Evolutionary conservation across 92 coral and sea anemone genomes (phyloP), one percentile per base, ranked within the genome.

Genomic region (Hydrozoanthus gracilis): DNA sequence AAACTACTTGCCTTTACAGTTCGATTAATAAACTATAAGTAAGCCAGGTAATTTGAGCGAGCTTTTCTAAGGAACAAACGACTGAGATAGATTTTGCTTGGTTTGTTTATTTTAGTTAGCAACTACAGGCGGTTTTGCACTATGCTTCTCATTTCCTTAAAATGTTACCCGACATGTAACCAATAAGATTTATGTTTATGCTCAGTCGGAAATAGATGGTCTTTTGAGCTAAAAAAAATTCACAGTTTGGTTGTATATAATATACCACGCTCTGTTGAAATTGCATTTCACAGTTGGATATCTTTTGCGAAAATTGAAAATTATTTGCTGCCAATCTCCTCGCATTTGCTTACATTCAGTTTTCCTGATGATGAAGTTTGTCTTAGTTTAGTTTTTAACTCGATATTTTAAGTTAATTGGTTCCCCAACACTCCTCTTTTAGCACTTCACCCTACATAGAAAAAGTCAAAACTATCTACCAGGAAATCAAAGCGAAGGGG

Each of bases 21-120:
- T 15, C 12, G 44, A 20, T 67, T 27, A 74, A 48, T 2, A 45
- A 17, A 20, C 3, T 50, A 17, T 45, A n/a, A 74, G 61, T 60
- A 39, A 74, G 51, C 48, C 17, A 55, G 17, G 11, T 27, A 73
- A 48, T 74, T 74, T 74, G 79, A 48, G 35, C 55, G 3, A 74
- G 18, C 48, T 74, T 50, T 74, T 51, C 79, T 5, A 49, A 74
- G 14, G 78, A 47, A 12, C 50, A 73, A 48, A 49, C 12, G 16
- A 49, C 12, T 7, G 10, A 74, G 51, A 49, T 49, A 67, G 2
- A 4, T n/a, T 74, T 46, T 60, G 61, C 61, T 47, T 9, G 35
- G 79, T 74, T 74, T 74, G 61, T 74, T 74, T 74, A 50, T 74
- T 74, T 74, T 18, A 46, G 52, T 3, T n/a, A 6, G 61, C n/a